Conservation (phyloP, 2,113 vertebrate genomes). For the Phalacrocorax brasilianus region DNA sequence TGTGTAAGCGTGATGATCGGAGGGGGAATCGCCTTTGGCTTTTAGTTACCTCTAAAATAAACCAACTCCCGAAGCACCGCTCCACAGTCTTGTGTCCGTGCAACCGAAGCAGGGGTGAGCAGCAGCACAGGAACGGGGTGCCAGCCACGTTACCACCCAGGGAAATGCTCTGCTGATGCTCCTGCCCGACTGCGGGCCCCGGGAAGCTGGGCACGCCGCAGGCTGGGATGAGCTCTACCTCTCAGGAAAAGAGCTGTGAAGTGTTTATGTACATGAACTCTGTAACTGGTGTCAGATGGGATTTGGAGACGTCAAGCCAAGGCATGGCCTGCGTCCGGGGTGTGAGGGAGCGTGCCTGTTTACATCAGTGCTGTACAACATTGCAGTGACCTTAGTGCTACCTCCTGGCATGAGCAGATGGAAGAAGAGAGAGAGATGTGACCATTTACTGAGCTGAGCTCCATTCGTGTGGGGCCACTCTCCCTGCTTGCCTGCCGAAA, state of each 20-base stretch:
- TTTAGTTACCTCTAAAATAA: background rate
- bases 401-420: background rate
- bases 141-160: background rate
- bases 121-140: background rate
- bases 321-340: background rate
- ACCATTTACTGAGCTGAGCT: background rate
- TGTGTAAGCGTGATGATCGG: background rate
- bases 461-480: background rate
- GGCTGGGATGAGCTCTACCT: background rate
- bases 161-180: background rate
- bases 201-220: background rate
- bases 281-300: background rate
- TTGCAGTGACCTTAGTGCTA: background rate
- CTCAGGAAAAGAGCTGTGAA: background rate
- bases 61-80: rapidly evolving
- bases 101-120: background rate
- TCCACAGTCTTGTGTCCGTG: background rate
- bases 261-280: background rate
- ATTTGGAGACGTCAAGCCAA: background rate
- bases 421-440: background rate
- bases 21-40: background rate
- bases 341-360: rapidly evolving
- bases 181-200: rapidly evolving
- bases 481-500: background rate
- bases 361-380: rapidly evolving